These are phyloP conservation scores for honey bee (Apis mellifera) DNA, from an alignment of 1,140 invertebrate species.

Conservation along the genomic window DNA sequence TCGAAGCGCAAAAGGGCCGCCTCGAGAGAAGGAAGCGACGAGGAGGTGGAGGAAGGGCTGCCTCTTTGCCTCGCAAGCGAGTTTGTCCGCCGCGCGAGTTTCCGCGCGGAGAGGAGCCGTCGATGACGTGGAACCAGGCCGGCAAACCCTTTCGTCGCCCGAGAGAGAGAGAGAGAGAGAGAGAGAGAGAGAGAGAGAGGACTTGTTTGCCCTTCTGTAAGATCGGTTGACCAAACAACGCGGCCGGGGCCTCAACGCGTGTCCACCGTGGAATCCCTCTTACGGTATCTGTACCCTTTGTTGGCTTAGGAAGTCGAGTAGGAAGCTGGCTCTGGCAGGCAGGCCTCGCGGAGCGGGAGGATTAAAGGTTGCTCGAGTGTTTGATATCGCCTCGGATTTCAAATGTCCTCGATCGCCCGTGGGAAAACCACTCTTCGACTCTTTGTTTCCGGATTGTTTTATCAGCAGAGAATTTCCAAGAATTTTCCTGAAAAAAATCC, in stretches of 20 bases:
- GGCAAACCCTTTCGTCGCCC: constrained; percentile 38
- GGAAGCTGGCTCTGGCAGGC: not conserved
- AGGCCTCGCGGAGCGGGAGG: not conserved
- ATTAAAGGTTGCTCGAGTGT: not conserved
- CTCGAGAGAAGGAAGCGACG: not conserved
- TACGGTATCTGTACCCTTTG: not conserved
- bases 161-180: no score
- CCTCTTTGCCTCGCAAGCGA: constrained; percentile 34
- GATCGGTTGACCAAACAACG: constrained; percentile 62
- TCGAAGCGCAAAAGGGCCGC: constrained; percentile 65
- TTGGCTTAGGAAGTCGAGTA: not conserved
- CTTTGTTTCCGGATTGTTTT: no score
- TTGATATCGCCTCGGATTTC: not conserved
- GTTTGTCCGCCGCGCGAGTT: constrained; percentile 39
- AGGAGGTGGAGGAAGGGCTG: not conserved
- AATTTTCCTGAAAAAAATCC: no score
- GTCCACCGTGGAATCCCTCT: constrained; percentile 25
- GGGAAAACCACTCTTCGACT: no score
- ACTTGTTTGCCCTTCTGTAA: constrained; percentile 64
- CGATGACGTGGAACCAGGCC: constrained; percentile 29
- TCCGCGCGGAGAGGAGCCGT: constrained; percentile 41
- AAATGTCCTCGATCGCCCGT: no score
- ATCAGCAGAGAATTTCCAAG: no score
- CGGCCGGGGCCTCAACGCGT: constrained; percentile 4
- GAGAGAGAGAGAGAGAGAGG: no score